Evolutionary conservation across 2,797 vertebrate genomes (phyloP).

Genomic region (Philypnodon macrostomus): DNA sequence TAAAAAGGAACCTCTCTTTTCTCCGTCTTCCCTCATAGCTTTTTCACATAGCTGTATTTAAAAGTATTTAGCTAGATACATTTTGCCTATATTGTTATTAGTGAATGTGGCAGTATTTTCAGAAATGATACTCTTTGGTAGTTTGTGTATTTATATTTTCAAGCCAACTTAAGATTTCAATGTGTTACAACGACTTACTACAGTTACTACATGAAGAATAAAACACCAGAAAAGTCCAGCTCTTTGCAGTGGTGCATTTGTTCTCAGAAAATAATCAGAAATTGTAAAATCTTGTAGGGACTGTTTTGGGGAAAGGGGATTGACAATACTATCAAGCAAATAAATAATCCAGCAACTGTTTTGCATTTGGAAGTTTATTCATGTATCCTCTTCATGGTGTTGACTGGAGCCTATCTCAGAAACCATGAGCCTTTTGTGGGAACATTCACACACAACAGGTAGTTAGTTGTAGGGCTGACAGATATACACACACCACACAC

Average conservation of each 20-base stretch:
- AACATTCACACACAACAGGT: too few species aligned
- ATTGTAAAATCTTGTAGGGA: conserved; percentile 41
- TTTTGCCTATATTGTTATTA: conserved; percentile 53
- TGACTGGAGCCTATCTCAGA: too few species aligned
- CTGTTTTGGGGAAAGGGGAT: conserved; percentile 28
- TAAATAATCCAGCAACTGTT: conserved; percentile 63
- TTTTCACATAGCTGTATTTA: conserved; percentile 45
- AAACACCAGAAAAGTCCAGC: conserved; percentile 8
- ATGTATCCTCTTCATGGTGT: too few species aligned
- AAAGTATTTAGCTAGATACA: conserved; percentile 55
- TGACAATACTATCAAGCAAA: conserved; percentile 50
- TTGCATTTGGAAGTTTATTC: conserved; percentile 17
- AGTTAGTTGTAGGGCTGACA: too few species aligned
- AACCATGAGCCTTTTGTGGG: too few species aligned
- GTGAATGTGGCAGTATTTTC: conserved; percentile 53
- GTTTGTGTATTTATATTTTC: conserved; percentile 45
- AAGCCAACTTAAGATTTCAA: conserved; percentile 34
- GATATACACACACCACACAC: too few species aligned
- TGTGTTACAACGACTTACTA: conserved; percentile 20
- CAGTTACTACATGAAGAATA: conserved; percentile 18
- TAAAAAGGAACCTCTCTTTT: conserved; percentile 33
- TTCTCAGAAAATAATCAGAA: conserved; percentile 56
- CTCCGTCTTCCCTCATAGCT: conserved; percentile 60
- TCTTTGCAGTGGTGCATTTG: neutral
- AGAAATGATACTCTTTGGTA: conserved; percentile 28